These are phyloP conservation scores for Fragum whitleyi DNA, from an alignment of 2,888 invertebrate genomes.

Conservation along the genomic window DNA sequence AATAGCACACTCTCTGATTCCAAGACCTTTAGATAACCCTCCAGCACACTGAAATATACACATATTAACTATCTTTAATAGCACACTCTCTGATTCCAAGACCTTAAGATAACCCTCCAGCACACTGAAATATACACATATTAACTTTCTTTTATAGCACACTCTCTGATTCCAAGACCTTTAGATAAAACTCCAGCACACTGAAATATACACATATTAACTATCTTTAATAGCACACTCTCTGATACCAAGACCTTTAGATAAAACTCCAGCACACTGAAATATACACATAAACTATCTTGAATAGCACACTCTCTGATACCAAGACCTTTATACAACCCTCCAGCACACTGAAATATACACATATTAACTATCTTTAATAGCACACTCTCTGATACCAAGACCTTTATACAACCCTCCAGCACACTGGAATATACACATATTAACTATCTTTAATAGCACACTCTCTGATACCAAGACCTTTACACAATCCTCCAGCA, in stretches of 20 bases:
- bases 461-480: slow-evolving; percentile 95
- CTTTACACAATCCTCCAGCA: slow-evolving; percentile 95
- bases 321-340: slow-evolving; percentile 95
- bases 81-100: no score
- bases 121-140: no score
- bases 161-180: slow-evolving; percentile 95
- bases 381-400: slow-evolving; percentile 94
- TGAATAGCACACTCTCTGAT: slow-evolving; percentile 96
- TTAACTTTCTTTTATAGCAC: slow-evolving; percentile 96
- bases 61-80: no score
- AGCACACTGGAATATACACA: slow-evolving; percentile 91
- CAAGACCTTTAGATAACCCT: no score
- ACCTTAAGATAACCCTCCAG: no score
- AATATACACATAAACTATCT: no score
- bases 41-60: no score
- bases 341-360: slow-evolving; percentile 91
- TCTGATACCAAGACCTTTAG: slow-evolving; percentile 94
- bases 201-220: slow-evolving; percentile 92
- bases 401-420: slow-evolving; percentile 97
- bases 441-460: slow-evolving; percentile 97
- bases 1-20: no score
- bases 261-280: slow-evolving; percentile 93
- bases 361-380: slow-evolving; percentile 96
- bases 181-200: slow-evolving; percentile 96
- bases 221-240: slow-evolving; percentile 97